Percentiles rank a stretch among this genome's conserved stretches.
Evolutionary conservation across 2,113 vertebrate genomes (phyloP).

Genomic region (Pyrgilauda ruficollis): DNA sequence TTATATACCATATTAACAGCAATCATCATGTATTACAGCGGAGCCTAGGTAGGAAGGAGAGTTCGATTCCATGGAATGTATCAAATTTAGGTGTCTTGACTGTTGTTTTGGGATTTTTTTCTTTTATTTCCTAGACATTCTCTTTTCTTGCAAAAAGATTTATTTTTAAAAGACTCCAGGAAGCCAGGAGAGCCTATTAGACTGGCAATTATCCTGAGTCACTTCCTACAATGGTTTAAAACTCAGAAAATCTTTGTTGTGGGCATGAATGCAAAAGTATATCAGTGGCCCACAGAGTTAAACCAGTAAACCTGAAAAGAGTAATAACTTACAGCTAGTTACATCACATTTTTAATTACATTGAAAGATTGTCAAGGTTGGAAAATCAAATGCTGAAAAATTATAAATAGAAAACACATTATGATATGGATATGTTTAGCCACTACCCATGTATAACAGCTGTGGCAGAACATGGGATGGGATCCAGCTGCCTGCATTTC

Average conservation of each 20-base stretch:
- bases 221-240: conserved; percentile 35
- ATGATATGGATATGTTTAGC: neutral
- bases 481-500: neutral
- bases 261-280: neutral
- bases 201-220: conserved; percentile 43
- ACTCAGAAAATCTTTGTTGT: conserved; percentile 1
- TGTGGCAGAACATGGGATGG: neutral
- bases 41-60: conserved; percentile 31
- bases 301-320: neutral
- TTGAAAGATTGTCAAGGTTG: neutral
- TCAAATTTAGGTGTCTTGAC: conserved; percentile 18
- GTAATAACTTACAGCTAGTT: neutral
- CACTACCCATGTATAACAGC: neutral
- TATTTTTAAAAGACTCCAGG: conserved; percentile 53
- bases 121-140: neutral
- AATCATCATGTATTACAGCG: neutral
- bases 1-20: neutral
- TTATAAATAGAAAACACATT: neutral
- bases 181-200: conserved; percentile 2
- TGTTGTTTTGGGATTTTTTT: neutral
- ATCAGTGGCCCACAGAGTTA: neutral
- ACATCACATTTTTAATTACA: neutral
- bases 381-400: neutral
- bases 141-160: conserved; percentile 11
- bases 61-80: neutral